Evolutionary conservation across 2,888 invertebrate genomes (phyloP), one percentile per base, ranked within the genome.

Genomic region (Tolmerus cingulatus): DNA sequence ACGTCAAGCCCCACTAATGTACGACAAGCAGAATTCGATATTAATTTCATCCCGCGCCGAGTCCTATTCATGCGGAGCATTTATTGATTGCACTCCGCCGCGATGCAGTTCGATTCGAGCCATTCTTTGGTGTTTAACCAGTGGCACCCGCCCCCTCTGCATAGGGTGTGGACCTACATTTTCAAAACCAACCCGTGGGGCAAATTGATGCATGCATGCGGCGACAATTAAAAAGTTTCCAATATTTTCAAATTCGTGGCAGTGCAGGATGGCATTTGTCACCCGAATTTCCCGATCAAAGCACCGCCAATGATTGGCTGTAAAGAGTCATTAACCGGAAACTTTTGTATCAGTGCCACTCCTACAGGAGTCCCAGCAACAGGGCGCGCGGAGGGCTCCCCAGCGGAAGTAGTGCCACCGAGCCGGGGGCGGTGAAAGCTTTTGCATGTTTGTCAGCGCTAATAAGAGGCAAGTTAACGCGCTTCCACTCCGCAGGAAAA

Each of bases 381-480:
- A 23, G 23, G 3, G 46, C 14, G 46, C 4, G 46, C 7, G 7
- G 5, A 5, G n/a, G 51, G 51, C 7, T 1, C n/a, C 66, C 27
- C 66, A 14, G 0, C 66, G 23, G 27, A 23, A 66, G 23, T 66
- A 66, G 66, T 27, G 12, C 23, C 27, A 66, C 27, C 12, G 27
- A 27, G 19, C 51, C 66, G 14, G 55, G 27, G 37, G 66, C 40
- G 66, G 5, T 82, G 82, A 82, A 82, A 82, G 82, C 82, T 82
- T 82, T 82, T 82, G 66, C 82, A 82, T 82, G 82, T 82, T 82
- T 82, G 82, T 82, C 82, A 66, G 66, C 23, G 19, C 57, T 66
- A 82, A 82, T 82, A 82, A 66, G 55, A 34, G 19, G 57, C 19
- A 66, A 82, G 82, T 82, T 82, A 82, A 82, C 66, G 66, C 19